Conservation (phyloP, 2,113 vertebrate species). For the Pelecanus crispus region DNA sequence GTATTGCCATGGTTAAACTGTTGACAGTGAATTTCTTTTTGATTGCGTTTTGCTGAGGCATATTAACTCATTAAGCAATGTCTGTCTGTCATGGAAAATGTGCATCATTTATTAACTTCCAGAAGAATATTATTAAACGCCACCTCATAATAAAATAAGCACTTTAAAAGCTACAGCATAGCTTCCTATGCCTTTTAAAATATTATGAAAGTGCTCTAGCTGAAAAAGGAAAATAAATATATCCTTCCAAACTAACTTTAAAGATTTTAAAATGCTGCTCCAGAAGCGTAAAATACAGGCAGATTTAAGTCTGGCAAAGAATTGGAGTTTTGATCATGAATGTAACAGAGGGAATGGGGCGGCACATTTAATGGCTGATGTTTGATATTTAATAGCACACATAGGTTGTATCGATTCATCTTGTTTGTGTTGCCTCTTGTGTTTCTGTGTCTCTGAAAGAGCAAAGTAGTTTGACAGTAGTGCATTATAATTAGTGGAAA, state of each 20-base stretch:
- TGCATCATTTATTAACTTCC: slow-evolving; percentile 29
- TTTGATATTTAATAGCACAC: background rate
- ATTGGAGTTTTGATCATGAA: background rate
- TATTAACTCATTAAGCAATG: slow-evolving; percentile 38
- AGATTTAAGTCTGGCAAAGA: background rate
- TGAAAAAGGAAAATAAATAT: background rate
- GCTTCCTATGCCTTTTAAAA: slow-evolving; percentile 4
- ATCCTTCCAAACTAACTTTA: background rate
- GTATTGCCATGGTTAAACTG: slow-evolving; percentile 6
- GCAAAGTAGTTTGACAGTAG: background rate
- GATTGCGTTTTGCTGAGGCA: slow-evolving; percentile 32
- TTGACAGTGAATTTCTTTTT: slow-evolving; percentile 1
- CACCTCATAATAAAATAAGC: slow-evolving; percentile 43
- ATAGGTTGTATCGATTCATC: background rate
- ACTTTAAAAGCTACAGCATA: slow-evolving; percentile 53
- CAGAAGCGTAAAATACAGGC: background rate
- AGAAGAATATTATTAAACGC: background rate
- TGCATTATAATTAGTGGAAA: background rate
- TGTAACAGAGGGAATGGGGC: slow-evolving; percentile 29
- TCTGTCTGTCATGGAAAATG: slow-evolving; percentile 9
- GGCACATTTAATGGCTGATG: background rate
- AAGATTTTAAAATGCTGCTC: background rate
- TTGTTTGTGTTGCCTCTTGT: slow-evolving; percentile 13
- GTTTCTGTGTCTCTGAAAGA: background rate
- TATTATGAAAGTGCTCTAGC: slow-evolving; percentile 8